These are phyloP conservation scores for Carpatolechia fugitivella DNA, from an alignment of 2,888 invertebrate species.

Conservation along the genomic window DNA sequence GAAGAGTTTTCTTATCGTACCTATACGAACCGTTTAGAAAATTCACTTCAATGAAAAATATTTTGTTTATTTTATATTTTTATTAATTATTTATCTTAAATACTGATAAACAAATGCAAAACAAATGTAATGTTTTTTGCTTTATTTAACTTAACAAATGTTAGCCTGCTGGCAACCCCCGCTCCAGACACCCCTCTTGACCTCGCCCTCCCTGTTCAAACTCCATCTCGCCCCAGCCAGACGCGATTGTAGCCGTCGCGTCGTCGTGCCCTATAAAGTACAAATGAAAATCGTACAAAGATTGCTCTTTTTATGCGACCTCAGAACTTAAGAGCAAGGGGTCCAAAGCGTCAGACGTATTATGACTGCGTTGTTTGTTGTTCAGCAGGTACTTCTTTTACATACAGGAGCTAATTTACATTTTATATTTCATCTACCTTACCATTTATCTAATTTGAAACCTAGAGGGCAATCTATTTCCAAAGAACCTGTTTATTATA, in stretches of 20 bases:
- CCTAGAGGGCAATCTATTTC: neutral
- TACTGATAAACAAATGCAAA: too few species aligned
- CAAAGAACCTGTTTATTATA: too few species aligned
- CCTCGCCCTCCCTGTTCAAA: slow-evolving; percentile 17
- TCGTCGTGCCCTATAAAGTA: slow-evolving; percentile 6
- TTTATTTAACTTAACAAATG: too few species aligned
- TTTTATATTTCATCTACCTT: too few species aligned
- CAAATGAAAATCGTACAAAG: neutral
- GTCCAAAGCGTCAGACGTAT: too few species aligned
- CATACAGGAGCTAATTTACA: neutral
- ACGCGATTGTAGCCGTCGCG: slow-evolving; percentile 7
- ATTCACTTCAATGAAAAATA: too few species aligned
- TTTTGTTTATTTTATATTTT: too few species aligned
- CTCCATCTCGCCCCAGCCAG: slow-evolving; percentile 13
- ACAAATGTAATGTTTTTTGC: too few species aligned
- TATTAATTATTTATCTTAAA: too few species aligned
- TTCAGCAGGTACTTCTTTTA: neutral
- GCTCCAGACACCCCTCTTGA: slow-evolving; percentile 22
- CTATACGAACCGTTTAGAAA: too few species aligned
- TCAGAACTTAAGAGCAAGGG: neutral
- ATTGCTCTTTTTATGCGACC: slow-evolving; percentile 5
- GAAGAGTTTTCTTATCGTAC: too few species aligned
- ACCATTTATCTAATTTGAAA: neutral
- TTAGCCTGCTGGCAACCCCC: slow-evolving; percentile 5
- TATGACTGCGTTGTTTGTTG: too few species aligned